These are phyloP conservation scores for Leistus spinibarbis DNA, from an alignment of 2,888 invertebrate genomes.

Conservation along the genomic window DNA sequence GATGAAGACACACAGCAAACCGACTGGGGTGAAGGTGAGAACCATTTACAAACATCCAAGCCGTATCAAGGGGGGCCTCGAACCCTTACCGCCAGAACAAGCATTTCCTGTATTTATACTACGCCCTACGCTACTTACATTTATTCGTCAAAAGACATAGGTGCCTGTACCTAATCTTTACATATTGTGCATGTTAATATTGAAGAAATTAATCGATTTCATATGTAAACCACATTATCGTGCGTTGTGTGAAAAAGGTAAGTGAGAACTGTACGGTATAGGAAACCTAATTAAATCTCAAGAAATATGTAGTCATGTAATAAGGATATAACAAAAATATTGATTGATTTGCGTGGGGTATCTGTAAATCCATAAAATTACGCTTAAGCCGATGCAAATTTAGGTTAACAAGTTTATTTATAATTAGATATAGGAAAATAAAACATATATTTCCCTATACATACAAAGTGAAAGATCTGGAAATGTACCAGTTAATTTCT, in stretches of 20 bases:
- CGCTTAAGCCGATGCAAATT: background rate
- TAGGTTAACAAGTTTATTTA: conserved; percentile 21
- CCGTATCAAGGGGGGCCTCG: too few relatives aligned
- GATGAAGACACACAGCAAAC: too few relatives aligned
- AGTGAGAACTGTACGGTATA: background rate
- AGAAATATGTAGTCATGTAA: background rate
- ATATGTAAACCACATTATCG: too few relatives aligned
- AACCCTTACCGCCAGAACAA: too few relatives aligned
- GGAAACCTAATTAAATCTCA: background rate
- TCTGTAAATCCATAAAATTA: background rate
- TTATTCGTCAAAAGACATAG: too few relatives aligned
- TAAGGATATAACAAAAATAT: background rate
- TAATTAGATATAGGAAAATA: conserved; percentile 27
- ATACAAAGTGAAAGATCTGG: conserved; percentile 22
- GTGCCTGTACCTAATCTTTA: too few relatives aligned
- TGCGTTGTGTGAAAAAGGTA: background rate
- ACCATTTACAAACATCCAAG: too few relatives aligned
- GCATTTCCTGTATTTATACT: too few relatives aligned
- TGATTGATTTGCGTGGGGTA: background rate
- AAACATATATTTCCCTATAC: background rate
- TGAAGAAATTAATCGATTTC: too few relatives aligned
- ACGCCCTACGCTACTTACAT: too few relatives aligned
- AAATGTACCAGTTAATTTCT: conserved; percentile 20
- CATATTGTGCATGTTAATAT: too few relatives aligned
- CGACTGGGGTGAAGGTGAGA: too few relatives aligned